phyloP scores from a whole-genome alignment of 2,113 vertebrate species.

The Ibidorhyncha struthersii region DNA sequence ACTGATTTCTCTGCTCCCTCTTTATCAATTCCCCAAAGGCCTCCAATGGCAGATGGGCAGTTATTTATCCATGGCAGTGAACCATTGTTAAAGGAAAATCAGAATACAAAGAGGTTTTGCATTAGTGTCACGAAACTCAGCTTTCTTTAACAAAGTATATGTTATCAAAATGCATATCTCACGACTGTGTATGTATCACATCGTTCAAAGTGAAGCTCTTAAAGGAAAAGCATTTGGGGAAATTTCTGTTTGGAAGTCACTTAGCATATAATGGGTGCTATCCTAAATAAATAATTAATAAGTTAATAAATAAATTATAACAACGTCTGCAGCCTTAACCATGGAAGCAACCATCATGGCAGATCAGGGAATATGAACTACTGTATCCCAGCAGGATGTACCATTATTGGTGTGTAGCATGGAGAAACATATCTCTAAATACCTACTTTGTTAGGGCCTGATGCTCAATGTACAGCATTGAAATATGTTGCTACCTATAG shows the following conservation, averaged over 20 bases:
- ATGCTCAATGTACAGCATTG: neutral
- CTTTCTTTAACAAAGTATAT: neutral
- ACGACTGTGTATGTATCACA: neutral
- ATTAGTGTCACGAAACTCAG: neutral
- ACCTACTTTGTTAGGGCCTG: neutral
- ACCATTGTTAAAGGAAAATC: constrained; percentile 50
- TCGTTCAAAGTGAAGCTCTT: neutral
- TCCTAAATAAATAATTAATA: constrained; percentile 52
- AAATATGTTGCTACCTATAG: neutral
- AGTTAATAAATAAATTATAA: constrained; percentile 59
- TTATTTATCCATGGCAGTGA: constrained; percentile 30
- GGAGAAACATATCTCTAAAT: neutral
- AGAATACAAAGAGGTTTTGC: constrained; percentile 45
- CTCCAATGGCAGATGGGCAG: constrained; percentile 58
- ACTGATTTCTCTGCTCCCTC: neutral
- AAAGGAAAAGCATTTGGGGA: constrained; percentile 37
- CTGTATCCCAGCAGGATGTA: neutral
- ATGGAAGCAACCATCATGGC: neutral
- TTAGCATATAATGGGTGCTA: constrained; percentile 64
- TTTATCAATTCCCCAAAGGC: constrained; percentile 33
- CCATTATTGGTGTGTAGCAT: neutral
- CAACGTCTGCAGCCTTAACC: constrained; percentile 14
- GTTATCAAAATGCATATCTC: neutral
- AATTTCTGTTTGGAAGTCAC: constrained; percentile 35
- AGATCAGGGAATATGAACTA: neutral